These are phyloP conservation scores for Riparia riparia DNA, from an alignment of 2,113 vertebrate genomes.

Conservation along the genomic window DNA sequence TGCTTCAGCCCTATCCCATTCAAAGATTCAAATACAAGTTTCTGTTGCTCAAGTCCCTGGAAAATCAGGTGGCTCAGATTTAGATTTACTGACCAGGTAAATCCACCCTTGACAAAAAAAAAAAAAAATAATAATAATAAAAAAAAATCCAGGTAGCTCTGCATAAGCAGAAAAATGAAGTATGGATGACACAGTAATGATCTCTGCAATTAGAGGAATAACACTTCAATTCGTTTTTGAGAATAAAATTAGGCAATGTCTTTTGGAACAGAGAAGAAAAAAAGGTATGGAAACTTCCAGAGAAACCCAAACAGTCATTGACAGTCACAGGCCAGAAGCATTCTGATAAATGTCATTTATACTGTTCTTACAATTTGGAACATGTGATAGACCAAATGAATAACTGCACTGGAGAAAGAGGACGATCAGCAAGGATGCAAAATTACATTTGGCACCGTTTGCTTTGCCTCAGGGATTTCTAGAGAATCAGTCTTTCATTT, in stretches of 20 bases:
- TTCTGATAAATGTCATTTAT: constrained; percentile 31
- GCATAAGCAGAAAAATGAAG: neutral
- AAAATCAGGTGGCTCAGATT: neutral
- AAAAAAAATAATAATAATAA: neutral
- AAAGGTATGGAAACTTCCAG: neutral
- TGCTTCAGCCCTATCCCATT: neutral
- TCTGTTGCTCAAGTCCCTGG: neutral
- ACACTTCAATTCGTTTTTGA: neutral
- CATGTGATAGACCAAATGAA: constrained; percentile 46
- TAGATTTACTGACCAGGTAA: neutral
- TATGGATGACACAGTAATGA: neutral
- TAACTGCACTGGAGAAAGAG: neutral
- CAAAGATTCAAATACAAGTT: neutral
- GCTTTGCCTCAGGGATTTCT: constrained; percentile 16
- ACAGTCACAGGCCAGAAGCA: neutral
- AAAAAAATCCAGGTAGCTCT: neutral
- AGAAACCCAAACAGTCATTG: neutral
- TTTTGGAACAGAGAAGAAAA: neutral
- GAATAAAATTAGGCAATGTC: neutral
- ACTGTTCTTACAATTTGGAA: neutral
- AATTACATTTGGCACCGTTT: constrained; percentile 49
- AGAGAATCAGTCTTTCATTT: constrained; percentile 52
- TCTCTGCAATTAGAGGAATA: neutral
- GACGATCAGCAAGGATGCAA: neutral
- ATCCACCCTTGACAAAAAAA: neutral